Percentiles rank a stretch among this genome's conserved stretches.
phyloP scores from a whole-genome alignment of 2,888 invertebrate species.

The Drosophila infuscata region DNA sequence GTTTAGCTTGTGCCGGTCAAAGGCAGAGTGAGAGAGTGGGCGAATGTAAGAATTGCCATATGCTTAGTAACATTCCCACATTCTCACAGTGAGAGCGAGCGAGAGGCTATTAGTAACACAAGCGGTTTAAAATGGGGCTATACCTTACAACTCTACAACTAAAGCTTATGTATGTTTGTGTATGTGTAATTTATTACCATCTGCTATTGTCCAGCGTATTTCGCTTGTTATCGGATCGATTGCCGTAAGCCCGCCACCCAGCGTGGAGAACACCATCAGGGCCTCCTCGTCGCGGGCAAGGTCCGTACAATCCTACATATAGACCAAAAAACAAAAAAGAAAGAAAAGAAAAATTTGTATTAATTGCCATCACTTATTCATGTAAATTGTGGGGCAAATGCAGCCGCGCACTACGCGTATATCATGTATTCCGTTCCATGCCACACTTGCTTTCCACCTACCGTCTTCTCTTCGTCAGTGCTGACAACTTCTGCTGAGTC shows the following conservation, averaged over 20 bases:
- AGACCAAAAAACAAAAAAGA: conserved; percentile 14
- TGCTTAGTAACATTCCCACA: conserved; percentile 52
- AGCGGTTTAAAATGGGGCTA: conserved; percentile 47
- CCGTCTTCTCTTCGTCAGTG: conserved; percentile 67
- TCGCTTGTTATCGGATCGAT: conserved; percentile 94
- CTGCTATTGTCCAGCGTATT: conserved; percentile 95
- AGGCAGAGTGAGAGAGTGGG: conserved; percentile 6
- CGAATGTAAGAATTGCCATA: conserved; percentile 39
- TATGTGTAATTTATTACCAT: conserved; percentile 87
- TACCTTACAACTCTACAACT: conserved; percentile 28
- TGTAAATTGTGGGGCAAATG: conserved; percentile 1
- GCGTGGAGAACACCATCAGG: conserved; percentile 94
- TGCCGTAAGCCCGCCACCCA: conserved; percentile 97
- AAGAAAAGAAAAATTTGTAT: conserved; percentile 39
- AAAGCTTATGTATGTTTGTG: conserved; percentile 4
- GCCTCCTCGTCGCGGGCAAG: conserved; percentile 90
- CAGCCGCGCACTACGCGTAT: conserved; percentile 22
- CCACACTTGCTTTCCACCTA: conserved; percentile 29
- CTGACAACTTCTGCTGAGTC: conserved; percentile 78
- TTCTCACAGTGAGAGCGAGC: conserved; percentile 8
- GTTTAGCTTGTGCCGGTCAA: conserved; percentile 11
- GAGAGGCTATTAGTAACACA: conserved; percentile 18
- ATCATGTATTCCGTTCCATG: neutral
- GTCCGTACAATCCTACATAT: conserved; percentile 86
- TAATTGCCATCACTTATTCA: conserved; percentile 38